Conservation (phyloP, 1,140 invertebrate species). For the Littorina saxatilis region DNA sequence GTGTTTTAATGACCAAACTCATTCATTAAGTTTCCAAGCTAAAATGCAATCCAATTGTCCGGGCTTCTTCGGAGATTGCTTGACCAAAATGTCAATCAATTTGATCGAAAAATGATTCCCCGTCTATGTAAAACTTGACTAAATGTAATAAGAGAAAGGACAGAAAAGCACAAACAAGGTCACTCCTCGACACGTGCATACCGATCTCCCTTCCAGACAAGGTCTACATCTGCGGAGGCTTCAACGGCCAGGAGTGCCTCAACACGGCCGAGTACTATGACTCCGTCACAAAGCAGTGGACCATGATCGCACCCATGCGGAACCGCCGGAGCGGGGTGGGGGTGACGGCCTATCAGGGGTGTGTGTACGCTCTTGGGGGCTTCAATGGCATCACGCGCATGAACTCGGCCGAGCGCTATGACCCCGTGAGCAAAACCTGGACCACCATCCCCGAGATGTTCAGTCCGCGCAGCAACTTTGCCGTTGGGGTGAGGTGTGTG, state of each 20-base stretch:
- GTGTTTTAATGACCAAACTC: no score
- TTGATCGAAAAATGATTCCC: no score
- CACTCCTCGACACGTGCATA: neutral
- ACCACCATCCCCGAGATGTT: conserved; percentile 84
- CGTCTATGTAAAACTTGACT: no score
- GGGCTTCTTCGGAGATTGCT: no score
- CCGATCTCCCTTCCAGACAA: conserved; percentile 51
- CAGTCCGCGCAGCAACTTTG: conserved; percentile 88
- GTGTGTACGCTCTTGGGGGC: conserved; percentile 77
- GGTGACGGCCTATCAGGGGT: conserved; percentile 68
- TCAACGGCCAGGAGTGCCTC: conserved; percentile 91
- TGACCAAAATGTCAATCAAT: no score
- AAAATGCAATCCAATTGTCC: no score
- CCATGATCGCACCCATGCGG: conserved; percentile 82
- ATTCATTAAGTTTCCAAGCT: no score
- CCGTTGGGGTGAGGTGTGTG: conserved; percentile 78
- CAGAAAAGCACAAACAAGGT: no score
- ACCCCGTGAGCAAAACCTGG: conserved; percentile 81
- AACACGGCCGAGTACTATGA: conserved; percentile 90
- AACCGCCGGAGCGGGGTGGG: conserved; percentile 78
- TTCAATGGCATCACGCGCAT: conserved; percentile 78
- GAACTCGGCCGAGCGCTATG: conserved; percentile 80
- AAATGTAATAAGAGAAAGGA: no score
- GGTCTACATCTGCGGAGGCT: conserved; percentile 83
- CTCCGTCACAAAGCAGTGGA: conserved; percentile 90